Base-by-base conservation (phyloP, 2,113 vertebrate species). In the Cephalopholis sonnerati region DNA sequence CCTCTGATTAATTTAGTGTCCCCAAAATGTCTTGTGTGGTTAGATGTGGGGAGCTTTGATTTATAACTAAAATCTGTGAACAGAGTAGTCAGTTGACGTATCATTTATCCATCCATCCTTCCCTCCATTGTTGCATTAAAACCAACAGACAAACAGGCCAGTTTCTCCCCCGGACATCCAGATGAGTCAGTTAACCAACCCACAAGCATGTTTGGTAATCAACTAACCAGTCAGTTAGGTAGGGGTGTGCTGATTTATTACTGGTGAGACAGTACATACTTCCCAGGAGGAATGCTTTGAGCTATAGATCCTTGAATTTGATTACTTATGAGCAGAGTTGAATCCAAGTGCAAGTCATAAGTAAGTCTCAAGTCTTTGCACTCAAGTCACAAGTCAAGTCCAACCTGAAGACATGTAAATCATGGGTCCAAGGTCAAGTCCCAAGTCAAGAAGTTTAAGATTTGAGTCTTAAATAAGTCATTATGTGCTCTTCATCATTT, bases 11-110 rank as follows among this genome's bases (percentile, higher is more conserved):
- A 81, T 25, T 46, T 46, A 46, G 39, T 76, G 29, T 32, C 20
- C 1, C 54, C 41, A 70, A 83, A 46, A 81, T 91, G 73, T 81
- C 67, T 77, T 53, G 15, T 71, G 25, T 64, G 36, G 10, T 61
- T 78, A 74, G 81, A 84, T 74, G 27, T 67, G 5, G 5, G 24
- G 8, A 24, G n/a, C 44, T 65, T 72, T 81, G 11, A 50, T 69
- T 32, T 63, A 51, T 67, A 44, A 41, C 46, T 68, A 41, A 89
- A 90, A 79, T 76, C 48, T 54, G 57, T 64, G 0, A 36, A 51
- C 79, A 78, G 81, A 82, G 25, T 22, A 29, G 29, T 41, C 0
- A 79, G 39, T 32, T 44, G 27, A 15, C 41, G 20, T 36, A 27
- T 81, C 44, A 81, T 73, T 16, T 11, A 16, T 53, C 20, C 51